Evolutionary conservation across 2,113 vertebrate genomes (phyloP), one percentile per base, ranked within the genome.

Genomic region (Xenopus tropicalis): DNA sequence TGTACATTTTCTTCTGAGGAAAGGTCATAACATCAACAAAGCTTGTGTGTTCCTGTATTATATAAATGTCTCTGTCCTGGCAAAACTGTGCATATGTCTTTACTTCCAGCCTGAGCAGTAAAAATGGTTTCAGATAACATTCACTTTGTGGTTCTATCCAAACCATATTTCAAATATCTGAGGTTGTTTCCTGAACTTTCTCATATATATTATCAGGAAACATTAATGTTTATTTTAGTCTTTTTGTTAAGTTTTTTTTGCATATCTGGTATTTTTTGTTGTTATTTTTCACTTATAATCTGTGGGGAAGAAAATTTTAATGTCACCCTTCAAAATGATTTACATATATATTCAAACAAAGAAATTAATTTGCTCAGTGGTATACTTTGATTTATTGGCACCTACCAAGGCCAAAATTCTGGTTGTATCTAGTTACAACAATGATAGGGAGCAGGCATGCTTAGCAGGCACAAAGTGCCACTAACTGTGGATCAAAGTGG

Each of bases 111-210:
- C 44, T 37, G 54, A 22, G 12, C 61, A 64, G 14, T 56, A 64
- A 72, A 71, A 52, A 29, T 54, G 61, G 46, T 12, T 54, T 71
- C 17, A 71, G 70, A 71, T 71, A 71, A 71, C 24, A 71, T 62
- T 25, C 23, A 24, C 23, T 71, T 71, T 61, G 42, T 63, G 70
- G 23, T 71, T 71, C 21, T 22, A n/a, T 52, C 25, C 22, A 22
- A 71, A 63, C 63, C 59, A 71, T 24, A 54, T 20, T 48, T 71
- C 51, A 42, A 23, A 71, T 71, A 48, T 52, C 61, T 71, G 24
- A 71, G 46, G 63, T 71, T 52, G 25, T 48, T 54, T 63, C 46
- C 23, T 61, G 8, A 20, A 63, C 42, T 61, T 63, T 71, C 59
- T 63, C 59, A 63, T 71, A 54, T 71, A 71, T 61, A 63, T 63